Base-by-base conservation (phyloP, 2,113 vertebrate species). In the Chelonoidis abingdonii region DNA sequence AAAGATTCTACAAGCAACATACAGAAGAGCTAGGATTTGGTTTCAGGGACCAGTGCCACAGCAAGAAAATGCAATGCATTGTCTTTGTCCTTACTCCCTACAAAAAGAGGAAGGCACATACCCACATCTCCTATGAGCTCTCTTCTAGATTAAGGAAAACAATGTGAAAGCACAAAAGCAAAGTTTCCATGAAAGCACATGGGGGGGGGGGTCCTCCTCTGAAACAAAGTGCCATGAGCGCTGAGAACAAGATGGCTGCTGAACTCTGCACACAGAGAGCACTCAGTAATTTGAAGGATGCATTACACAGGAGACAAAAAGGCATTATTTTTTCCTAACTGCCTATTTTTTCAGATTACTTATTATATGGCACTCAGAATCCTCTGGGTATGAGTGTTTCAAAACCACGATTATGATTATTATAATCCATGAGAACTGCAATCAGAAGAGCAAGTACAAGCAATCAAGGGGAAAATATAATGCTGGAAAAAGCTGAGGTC, bases 341-440 rank as follows among this genome's bases (percentile, higher is more conserved):
- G 41, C 72, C 38, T 44, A 76, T 3, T 10, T 44, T 44, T 76
- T 76, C 38, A 25, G 72, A 44, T 76, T 24, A 44, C 24, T 76
- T 44, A 38, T 75, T 41, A n/a, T 75, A 38, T 41, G 41, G 38
- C 38, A 44, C 41, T 44, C 72, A 76, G 22, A 76, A 76, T 41
- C 38, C 38, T 75, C 38, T 44, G 41, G 38, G 38, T 76, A 24
- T 21, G 38, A 44, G 72, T 24, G 21, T 44, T 76, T 69, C 31
- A 17, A 69, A 62, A 38, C n/a, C n/a, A 38, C 21, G 35, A 69
- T 35, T 69, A 69, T 35, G 16, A 76, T 76, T 76, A 44, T 41
- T 78, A 13, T 0, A 0, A 1, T 1, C 0, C 1, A 29, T 25
- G 29, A 82, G 72, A 53, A 90, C 65, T 29, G 44, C 24, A 50